phyloP scores from a whole-genome alignment of 2,797 vertebrate genomes.

The Girardinus metallicus region DNA sequence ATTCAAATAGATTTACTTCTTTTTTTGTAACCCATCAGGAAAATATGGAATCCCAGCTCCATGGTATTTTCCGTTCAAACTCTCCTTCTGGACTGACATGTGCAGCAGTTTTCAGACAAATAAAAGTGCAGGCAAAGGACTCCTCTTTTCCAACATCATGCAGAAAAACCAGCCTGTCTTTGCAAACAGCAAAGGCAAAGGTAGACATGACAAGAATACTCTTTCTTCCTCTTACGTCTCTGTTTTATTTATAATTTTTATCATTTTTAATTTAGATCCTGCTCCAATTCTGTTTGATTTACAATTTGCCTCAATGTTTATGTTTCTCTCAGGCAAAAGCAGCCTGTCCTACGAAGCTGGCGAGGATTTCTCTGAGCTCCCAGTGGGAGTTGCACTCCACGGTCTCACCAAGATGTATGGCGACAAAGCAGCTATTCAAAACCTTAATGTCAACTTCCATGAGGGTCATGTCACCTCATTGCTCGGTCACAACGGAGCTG shows the following conservation, averaged over 20 bases:
- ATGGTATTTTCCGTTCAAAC: slow-evolving; percentile 93
- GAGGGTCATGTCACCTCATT: slow-evolving; percentile 94
- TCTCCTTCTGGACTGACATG: slow-evolving; percentile 89
- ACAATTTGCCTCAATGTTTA: slow-evolving; percentile 27
- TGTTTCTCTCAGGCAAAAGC: slow-evolving; percentile 66
- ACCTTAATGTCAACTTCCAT: slow-evolving; percentile 92
- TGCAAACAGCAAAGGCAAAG: slow-evolving; percentile 48
- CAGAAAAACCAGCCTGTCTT: slow-evolving; percentile 79
- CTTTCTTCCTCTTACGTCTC: slow-evolving; percentile 9
- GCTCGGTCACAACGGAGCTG: slow-evolving; percentile 97
- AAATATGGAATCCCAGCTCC: slow-evolving; percentile 90
- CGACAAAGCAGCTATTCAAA: slow-evolving; percentile 86
- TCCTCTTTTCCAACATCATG: slow-evolving; percentile 89
- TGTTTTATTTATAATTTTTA: slow-evolving; percentile 14
- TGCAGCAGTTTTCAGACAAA: slow-evolving; percentile 69
- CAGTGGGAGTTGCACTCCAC: slow-evolving; percentile 87
- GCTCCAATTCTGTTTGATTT: slow-evolving; percentile 34
- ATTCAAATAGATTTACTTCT: neutral
- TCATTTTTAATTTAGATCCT: slow-evolving; percentile 22
- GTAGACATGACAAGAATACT: slow-evolving; percentile 11
- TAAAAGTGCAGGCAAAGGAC: slow-evolving; percentile 60
- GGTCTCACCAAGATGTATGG: slow-evolving; percentile 91
- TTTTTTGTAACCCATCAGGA: slow-evolving; percentile 74
- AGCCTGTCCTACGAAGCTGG: slow-evolving; percentile 78
- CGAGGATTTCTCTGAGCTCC: slow-evolving; percentile 84